Percentiles rank a stretch among this genome's conserved stretches.
These are phyloP conservation scores for Macrophya alboannulata DNA, from an alignment of 2,888 invertebrate genomes.

Conservation along the genomic window DNA sequence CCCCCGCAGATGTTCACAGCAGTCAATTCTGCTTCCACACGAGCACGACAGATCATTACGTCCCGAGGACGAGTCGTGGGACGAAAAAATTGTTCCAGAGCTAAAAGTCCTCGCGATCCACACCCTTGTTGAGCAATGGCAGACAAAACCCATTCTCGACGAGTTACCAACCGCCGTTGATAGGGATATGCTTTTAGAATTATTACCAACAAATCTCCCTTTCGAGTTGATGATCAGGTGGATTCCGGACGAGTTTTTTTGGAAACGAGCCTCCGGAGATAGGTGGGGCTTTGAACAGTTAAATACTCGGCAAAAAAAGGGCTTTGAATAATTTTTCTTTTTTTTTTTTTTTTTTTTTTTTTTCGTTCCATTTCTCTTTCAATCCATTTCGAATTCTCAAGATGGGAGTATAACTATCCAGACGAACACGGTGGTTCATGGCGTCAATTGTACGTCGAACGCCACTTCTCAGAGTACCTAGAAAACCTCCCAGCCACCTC, in stretches of 20 bases:
- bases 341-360: not conserved
- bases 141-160: slow-evolving; percentile 82
- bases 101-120: slow-evolving; percentile 70
- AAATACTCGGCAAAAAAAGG: not conserved
- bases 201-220: slow-evolving; percentile 83
- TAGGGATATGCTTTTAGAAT: slow-evolving; percentile 83
- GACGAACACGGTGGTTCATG: slow-evolving; percentile 72
- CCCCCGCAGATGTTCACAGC: slow-evolving; percentile 70
- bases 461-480: slow-evolving; percentile 75
- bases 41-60: slow-evolving; percentile 69
- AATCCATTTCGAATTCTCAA: slow-evolving; percentile 57
- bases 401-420: slow-evolving; percentile 72
- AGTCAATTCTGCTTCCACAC: slow-evolving; percentile 66
- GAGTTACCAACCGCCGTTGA: slow-evolving; percentile 82
- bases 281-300: slow-evolving; percentile 65
- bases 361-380: not conserved
- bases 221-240: slow-evolving; percentile 78
- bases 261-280: slow-evolving; percentile 82
- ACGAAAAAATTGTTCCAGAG: slow-evolving; percentile 67
- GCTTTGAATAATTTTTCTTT: not conserved
- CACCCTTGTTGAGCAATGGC: slow-evolving; percentile 70
- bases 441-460: slow-evolving; percentile 76
- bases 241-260: slow-evolving; percentile 84
- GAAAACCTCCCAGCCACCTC: slow-evolving; percentile 70
- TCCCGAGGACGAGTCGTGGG: slow-evolving; percentile 73